Evolutionary conservation across 2,113 vertebrate species (phyloP), one percentile per base, ranked within the genome.

Genomic region (Elachura formosa): DNA sequence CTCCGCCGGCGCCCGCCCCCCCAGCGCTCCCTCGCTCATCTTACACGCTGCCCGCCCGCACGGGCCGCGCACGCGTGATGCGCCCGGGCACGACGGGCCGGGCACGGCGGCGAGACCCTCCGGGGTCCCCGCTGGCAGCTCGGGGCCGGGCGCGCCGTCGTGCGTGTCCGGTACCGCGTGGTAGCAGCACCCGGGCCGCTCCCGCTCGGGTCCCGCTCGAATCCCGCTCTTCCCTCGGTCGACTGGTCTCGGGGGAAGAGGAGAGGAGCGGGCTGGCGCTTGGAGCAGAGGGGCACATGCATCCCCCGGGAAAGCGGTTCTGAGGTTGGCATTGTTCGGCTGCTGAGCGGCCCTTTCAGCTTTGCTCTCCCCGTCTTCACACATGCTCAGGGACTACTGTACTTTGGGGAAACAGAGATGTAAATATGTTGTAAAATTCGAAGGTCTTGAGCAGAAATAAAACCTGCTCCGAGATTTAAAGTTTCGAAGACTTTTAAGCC

Each of bases 21-120:
- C 88, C 82, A 31, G 59, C 96, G 97, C 97, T 96, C 84, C 98
- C 96, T 93, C 97, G 91, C 98, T 99, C 98, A 98, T 97, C 96
- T 99, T 99, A 98, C 98, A 98, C n/a, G n/a, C n/a, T n/a, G n/a
- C n/a, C n/a, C n/a, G n/a, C 95, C 97, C 96, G 95, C 75, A 93
- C 90, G 92, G 97, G 96, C 94, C 81, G 95, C 94, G 69, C 87
- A 84, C 87, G 98, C 98, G 98, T 96, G 52, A 19, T 43, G 62
- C 52, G 11, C 67, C 52, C 43, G 51, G 80, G 51, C 69, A 11
- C 19, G 5, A 12, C 71, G 23, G 84, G 82, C 81, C 10, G n/a
- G 66, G 12, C 41, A 14, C 16, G 28, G 25, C 54, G 10, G 36
- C 1, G 26, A 31, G 68, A 7, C 23, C 17, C 24, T 8, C 64